These are phyloP conservation scores for Cepaea nemoralis DNA, from an alignment of 1,140 invertebrate genomes.

Conservation along the genomic window DNA sequence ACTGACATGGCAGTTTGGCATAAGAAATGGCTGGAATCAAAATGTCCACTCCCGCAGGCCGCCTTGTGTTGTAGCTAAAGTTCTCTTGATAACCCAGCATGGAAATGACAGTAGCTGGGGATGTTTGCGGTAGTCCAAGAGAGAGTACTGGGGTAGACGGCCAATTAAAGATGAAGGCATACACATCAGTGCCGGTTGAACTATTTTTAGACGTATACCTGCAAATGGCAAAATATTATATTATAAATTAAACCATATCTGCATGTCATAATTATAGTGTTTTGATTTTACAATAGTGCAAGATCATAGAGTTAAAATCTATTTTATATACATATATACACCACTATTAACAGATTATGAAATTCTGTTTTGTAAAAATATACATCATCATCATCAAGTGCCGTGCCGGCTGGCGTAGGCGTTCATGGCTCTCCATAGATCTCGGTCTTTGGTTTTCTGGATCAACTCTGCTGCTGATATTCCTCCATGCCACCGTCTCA, in stretches of 20 bases:
- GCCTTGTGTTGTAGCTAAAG: slow-evolving; percentile 46
- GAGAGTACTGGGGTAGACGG: slow-evolving; percentile 45
- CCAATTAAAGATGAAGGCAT: slow-evolving; percentile 57
- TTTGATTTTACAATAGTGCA: too few species aligned
- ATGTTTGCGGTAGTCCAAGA: slow-evolving; percentile 52
- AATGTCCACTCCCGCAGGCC: slow-evolving; percentile 50
- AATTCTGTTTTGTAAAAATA: too few species aligned
- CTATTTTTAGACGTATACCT: slow-evolving; percentile 62
- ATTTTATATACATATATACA: too few species aligned
- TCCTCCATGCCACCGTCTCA: too few species aligned
- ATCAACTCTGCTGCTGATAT: too few species aligned
- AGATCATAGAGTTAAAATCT: too few species aligned
- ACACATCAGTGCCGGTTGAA: slow-evolving; percentile 37
- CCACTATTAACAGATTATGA: too few species aligned
- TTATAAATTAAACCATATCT: not conserved
- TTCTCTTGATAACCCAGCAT: slow-evolving; percentile 54
- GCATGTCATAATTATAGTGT: too few species aligned
- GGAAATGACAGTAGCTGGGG: slow-evolving; percentile 50
- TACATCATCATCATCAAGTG: too few species aligned
- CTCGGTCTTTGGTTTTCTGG: too few species aligned
- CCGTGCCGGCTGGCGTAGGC: too few species aligned
- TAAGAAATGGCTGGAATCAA: slow-evolving; percentile 52
- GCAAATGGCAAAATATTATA: slow-evolving; percentile 19
- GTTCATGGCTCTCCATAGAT: too few species aligned
- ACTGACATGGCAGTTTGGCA: slow-evolving; percentile 58